Evolutionary conservation across 2,113 vertebrate genomes (phyloP).

Genomic region (Lasiurus borealis): DNA sequence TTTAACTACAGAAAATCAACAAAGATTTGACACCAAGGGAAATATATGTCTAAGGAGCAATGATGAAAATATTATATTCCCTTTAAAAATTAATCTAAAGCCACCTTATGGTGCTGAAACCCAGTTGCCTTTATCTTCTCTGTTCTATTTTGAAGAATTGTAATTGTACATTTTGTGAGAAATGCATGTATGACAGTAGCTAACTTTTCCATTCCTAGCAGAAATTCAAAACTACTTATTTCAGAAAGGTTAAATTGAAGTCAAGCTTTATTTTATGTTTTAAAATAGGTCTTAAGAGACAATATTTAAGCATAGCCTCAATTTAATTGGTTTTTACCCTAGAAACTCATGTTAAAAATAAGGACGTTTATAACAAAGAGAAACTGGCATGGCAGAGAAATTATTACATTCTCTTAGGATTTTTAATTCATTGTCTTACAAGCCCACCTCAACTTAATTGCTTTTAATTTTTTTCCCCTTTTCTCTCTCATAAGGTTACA

Average conservation of each 20-base stretch:
- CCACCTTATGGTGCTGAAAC: conserved; percentile 56
- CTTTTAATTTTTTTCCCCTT: not conserved
- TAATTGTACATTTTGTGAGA: conserved; percentile 68
- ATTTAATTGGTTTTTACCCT: conserved; percentile 69
- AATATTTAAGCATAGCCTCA: conserved; percentile 64
- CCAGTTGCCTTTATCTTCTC: conserved; percentile 60
- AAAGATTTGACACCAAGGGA: conserved; percentile 29
- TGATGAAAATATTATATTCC: conserved; percentile 41
- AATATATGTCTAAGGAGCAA: conserved; percentile 15
- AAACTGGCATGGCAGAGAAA: conserved; percentile 66
- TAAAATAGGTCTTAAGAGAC: conserved; percentile 70
- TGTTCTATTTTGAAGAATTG: conserved; percentile 65
- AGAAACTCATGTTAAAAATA: conserved; percentile 73
- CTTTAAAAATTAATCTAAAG: conserved; percentile 51
- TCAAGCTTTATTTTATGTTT: conserved; percentile 69
- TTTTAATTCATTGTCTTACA: conserved; percentile 72
- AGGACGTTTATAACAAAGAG: conserved; percentile 66
- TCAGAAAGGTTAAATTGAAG: conserved; percentile 78
- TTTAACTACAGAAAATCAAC: conserved; percentile 56
- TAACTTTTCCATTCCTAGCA: conserved; percentile 41
- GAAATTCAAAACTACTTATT: conserved; percentile 76
- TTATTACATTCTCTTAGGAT: conserved; percentile 45
- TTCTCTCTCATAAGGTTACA: not conserved
- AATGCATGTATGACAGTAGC: conserved; percentile 64
- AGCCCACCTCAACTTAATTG: conserved; percentile 53